These are phyloP conservation scores for Colistium nudipinnis DNA, from an alignment of 2,113 vertebrate genomes.

Conservation along the genomic window DNA sequence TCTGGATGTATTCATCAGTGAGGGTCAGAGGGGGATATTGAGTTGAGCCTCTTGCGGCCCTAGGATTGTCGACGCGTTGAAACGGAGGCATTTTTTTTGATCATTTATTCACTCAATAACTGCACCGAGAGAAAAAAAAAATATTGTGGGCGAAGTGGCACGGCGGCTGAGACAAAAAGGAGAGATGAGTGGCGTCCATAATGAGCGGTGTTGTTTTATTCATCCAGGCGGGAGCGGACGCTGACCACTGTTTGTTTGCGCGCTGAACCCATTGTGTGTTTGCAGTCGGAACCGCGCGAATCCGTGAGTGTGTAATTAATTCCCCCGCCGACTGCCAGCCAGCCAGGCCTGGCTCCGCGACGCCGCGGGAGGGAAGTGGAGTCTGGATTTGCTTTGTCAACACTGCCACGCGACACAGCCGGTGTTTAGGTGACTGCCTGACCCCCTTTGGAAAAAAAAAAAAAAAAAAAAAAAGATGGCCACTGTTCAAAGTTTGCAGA, in stretches of 20 bases:
- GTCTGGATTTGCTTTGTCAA: constrained; percentile 23
- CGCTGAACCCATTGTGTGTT: constrained; percentile 63
- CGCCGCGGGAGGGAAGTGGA: constrained; percentile 21
- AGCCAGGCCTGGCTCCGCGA: constrained; percentile 32
- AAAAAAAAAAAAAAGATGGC: not conserved
- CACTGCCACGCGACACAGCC: constrained; percentile 8
- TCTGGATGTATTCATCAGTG: constrained; percentile 58
- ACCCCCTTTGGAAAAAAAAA: constrained; percentile 12
- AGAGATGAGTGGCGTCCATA: constrained; percentile 65
- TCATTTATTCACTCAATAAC: constrained; percentile 41
- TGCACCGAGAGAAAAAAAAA: too few relatives aligned
- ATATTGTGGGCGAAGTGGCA: constrained; percentile 63
- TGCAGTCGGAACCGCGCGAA: constrained; percentile 67
- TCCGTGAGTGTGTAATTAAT: constrained; percentile 67
- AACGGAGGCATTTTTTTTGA: constrained; percentile 37
- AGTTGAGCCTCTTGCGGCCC: constrained; percentile 31
- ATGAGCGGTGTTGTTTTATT: constrained; percentile 70
- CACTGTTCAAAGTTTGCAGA: constrained; percentile 9
- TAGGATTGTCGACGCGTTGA: constrained; percentile 17
- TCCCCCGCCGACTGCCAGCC: constrained; percentile 57
- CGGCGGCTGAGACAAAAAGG: constrained; percentile 55
- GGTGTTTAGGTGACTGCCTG: constrained; percentile 20
- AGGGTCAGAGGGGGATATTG: constrained; percentile 32
- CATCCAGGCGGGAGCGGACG: constrained; percentile 54
- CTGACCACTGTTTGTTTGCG: constrained; percentile 74